Conservation (phyloP, 1,140 invertebrate species). For the Drosophila willistoni region DNA sequence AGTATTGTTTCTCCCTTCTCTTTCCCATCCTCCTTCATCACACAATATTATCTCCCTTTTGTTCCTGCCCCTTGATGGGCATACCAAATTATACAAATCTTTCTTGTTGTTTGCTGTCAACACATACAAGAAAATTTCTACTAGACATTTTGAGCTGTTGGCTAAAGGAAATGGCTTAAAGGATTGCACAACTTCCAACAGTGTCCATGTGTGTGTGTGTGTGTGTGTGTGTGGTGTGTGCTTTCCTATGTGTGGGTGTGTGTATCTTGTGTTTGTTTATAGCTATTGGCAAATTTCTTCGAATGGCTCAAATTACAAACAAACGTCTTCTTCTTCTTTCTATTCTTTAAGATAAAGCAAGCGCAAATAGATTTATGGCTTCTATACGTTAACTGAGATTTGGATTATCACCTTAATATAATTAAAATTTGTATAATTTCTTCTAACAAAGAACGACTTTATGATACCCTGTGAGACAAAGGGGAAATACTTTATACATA, state of each 20-base stretch:
- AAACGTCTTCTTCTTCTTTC: not conserved
- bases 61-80: not conserved
- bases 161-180: constrained; percentile 21
- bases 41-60: not conserved
- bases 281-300: constrained; percentile 1
- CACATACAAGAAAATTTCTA: constrained; percentile 14
- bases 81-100: constrained; percentile 40
- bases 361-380: not conserved
- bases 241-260: not conserved
- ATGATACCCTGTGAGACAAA: not conserved
- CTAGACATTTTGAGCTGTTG: constrained; percentile 17
- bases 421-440: not conserved
- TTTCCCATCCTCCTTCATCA: not conserved
- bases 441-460: not conserved
- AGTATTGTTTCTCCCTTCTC: not conserved
- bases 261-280: not conserved
- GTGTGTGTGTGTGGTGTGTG: not conserved
- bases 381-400: not conserved
- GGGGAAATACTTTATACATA: too few species aligned
- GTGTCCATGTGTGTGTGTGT: constrained; percentile 1
- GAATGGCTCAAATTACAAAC: constrained; percentile 4
- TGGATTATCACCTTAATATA: constrained; percentile 1
- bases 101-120: constrained; percentile 28
- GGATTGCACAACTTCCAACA: constrained; percentile 3
- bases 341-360: not conserved